These are phyloP conservation scores for Anhinga anhinga DNA, from an alignment of 2,113 vertebrate genomes.

Conservation along the genomic window DNA sequence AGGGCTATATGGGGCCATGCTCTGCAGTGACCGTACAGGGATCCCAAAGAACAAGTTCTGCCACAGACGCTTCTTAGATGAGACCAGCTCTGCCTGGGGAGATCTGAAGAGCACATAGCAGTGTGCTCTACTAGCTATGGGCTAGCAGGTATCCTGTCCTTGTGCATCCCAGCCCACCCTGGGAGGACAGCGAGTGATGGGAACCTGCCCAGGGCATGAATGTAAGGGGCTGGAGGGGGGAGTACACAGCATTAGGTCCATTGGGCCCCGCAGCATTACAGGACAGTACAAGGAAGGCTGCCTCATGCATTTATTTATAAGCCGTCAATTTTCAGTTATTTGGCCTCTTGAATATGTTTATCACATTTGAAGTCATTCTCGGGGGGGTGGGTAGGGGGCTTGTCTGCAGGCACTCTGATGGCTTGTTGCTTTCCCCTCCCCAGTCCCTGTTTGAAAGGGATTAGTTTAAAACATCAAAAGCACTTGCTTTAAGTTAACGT, in stretches of 20 bases:
- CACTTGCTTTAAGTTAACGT: not conserved
- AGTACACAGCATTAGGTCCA: too few relatives aligned
- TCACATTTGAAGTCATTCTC: not conserved
- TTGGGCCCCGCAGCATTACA: not conserved
- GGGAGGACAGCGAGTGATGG: not conserved
- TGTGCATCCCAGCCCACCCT: not conserved
- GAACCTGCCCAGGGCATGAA: not conserved
- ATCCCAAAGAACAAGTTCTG: not conserved
- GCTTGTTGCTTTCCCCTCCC: not conserved
- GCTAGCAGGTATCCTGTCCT: not conserved
- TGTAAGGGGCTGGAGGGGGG: not conserved
- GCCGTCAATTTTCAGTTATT: not conserved
- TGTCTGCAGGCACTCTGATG: not conserved
- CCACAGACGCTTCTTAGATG: too few relatives aligned
- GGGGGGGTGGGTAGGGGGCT: not conserved
- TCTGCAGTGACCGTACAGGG: not conserved
- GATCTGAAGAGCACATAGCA: not conserved
- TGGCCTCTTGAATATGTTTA: not conserved
- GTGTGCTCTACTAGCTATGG: not conserved
- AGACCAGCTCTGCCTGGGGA: not conserved
- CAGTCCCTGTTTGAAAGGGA: not conserved
- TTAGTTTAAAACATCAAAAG: not conserved
- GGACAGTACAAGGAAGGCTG: not conserved
- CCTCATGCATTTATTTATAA: not conserved
- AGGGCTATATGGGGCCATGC: not conserved